These are phyloP conservation scores for Astyanax mexicanus DNA, from an alignment of 2,797 vertebrate genomes.

Conservation along the genomic window DNA sequence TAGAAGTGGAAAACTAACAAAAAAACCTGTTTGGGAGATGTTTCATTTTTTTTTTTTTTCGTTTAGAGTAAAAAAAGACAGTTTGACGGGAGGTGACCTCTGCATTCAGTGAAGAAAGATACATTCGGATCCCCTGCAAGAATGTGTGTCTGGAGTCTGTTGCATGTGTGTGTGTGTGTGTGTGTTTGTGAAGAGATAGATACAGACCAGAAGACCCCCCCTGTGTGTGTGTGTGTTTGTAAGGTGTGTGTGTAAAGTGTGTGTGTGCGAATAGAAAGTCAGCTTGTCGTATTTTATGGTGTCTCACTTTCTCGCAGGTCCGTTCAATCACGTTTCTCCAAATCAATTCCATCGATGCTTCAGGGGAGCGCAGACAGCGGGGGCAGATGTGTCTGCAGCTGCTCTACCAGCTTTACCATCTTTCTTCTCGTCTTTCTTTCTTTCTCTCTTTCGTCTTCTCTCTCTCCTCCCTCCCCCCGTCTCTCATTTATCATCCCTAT, in stretches of 20 bases:
- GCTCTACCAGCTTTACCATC: conserved; percentile 22
- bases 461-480: neutral
- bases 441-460: conserved; percentile 11
- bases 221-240: neutral
- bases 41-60: too few relatives aligned
- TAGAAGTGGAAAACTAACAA: too few relatives aligned
- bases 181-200: neutral
- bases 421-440: conserved; percentile 13
- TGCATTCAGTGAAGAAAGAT: neutral
- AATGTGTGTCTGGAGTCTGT: conserved; percentile 5
- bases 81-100: conserved; percentile 41
- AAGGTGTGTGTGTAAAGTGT: conserved; percentile 17
- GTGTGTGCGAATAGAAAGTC: conserved; percentile 11
- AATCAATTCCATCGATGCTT: conserved; percentile 50
- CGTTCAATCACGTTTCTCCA: conserved; percentile 40
- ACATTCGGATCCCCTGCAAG: neutral
- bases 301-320: conserved; percentile 48
- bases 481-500: conserved; percentile 36
- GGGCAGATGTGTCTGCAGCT: conserved; percentile 21
- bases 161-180: conserved; percentile 3
- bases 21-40: too few relatives aligned
- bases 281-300: conserved; percentile 32
- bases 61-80: too few relatives aligned
- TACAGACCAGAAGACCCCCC: too few relatives aligned
- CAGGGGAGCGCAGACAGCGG: conserved; percentile 30